phyloP scores from a whole-genome alignment of 2,113 vertebrate species.

The Hemichromis elongatus region DNA sequence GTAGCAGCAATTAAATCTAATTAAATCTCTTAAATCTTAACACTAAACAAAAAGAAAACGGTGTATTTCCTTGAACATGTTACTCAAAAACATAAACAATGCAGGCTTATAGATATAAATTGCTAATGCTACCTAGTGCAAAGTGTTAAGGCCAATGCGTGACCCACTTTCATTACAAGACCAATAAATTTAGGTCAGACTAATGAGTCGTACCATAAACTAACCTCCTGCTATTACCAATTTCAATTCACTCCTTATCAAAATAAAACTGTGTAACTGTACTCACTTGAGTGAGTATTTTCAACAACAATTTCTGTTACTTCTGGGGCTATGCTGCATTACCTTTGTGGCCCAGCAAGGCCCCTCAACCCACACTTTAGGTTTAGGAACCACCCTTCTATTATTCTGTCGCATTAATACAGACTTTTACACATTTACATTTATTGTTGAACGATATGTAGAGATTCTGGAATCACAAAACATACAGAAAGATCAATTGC shows the following conservation, averaged over 20 bases:
- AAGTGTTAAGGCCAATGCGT: background rate
- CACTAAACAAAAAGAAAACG: background rate
- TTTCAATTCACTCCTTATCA: background rate
- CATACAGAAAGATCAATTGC: background rate
- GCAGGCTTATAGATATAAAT: background rate
- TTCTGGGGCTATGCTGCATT: background rate
- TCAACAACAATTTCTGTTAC: background rate
- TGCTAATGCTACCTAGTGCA: background rate
- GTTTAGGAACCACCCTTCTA: background rate
- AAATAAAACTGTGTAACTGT: background rate
- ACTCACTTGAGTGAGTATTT: rapidly evolving
- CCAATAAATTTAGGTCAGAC: background rate
- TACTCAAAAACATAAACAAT: background rate
- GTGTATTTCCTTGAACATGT: background rate
- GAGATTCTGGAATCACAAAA: background rate
- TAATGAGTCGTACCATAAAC: background rate
- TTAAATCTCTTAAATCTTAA: background rate
- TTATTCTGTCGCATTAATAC: background rate
- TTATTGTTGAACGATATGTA: no score
- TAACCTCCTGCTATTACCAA: background rate
- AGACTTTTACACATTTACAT: background rate
- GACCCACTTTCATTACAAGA: background rate
- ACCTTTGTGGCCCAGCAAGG: background rate
- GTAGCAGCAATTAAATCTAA: background rate
- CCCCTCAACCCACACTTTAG: background rate